Percentiles rank a stretch among this genome's conserved stretches.
These are phyloP conservation scores for Trichonephila inaurata DNA, from an alignment of 1,140 invertebrate genomes.

Conservation along the genomic window DNA sequence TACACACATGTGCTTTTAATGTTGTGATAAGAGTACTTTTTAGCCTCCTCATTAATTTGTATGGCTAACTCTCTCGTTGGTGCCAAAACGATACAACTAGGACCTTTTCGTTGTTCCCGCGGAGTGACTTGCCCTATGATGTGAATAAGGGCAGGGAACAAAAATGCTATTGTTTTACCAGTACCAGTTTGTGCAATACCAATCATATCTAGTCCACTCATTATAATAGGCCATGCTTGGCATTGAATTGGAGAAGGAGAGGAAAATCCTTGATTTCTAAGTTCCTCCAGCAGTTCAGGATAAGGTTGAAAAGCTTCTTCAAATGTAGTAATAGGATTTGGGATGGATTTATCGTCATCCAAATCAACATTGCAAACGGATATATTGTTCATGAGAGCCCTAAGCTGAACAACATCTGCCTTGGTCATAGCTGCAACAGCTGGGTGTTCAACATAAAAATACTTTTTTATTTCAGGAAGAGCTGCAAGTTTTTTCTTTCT, in stretches of 20 bases:
- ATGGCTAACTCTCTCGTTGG: constrained; percentile 94
- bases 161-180: constrained; percentile 94
- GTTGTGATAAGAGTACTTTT: constrained; percentile 90
- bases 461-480: constrained; percentile 86
- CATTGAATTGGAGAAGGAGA: constrained; percentile 80
- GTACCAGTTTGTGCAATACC: constrained; percentile 85
- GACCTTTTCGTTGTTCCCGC: constrained; percentile 86
- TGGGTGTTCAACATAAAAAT: constrained; percentile 92
- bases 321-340: constrained; percentile 92
- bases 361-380: constrained; percentile 82
- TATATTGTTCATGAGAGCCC: constrained; percentile 86
- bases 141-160: constrained; percentile 94
- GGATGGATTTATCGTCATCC: constrained; percentile 83
- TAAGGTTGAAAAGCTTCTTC: constrained; percentile 91
- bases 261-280: constrained; percentile 86
- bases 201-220: constrained; percentile 82
- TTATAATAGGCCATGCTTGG: constrained; percentile 82
- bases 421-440: constrained; percentile 85
- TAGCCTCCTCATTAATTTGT: constrained; percentile 94
- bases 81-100: constrained; percentile 92
- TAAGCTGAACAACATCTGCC: constrained; percentile 83
- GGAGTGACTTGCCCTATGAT: constrained; percentile 88
- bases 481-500: constrained; percentile 84
- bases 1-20: constrained; percentile 93
- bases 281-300: constrained; percentile 91